Base-by-base conservation (phyloP, 2,888 invertebrate genomes). In the Sinotaia quadrata region DNA sequence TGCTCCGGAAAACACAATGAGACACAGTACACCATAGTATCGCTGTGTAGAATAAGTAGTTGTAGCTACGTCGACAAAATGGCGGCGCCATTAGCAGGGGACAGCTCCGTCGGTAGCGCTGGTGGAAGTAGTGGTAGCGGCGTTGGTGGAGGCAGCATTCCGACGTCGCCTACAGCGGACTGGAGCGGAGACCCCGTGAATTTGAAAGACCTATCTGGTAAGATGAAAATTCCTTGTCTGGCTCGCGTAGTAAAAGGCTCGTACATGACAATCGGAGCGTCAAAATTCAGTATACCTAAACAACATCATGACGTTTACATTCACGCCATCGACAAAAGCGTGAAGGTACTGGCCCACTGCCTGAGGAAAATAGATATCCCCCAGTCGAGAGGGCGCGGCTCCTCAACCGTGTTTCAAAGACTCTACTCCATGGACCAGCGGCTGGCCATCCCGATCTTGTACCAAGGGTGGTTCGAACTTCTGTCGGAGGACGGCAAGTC, bases 171-270 rank as follows among this genome's bases (percentile, higher is more conserved):
- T 3, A 27, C 54, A 0, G 78, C 80, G 56, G 79, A 79, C 57
- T 88, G 87, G 88, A 75, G 78, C 4, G 80, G 82, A 7, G 81
- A 84, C 15, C 74, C 80, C 1, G 80, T 86, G 24, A 77, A 76
- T 27, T 77, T 89, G 52, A 86, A 85, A 75, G 88, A 89, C 34
- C 87, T 89, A 70, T 68, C 84, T 81, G 93, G 93, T 87, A 91
- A 93, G 52, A 91, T 93, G 68, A 93, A 94, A 88, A 94, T 89
- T 71, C 97, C 97, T 18, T 93, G 93, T 80, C 93, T 96, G 79
- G 94, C 95, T 69, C 95, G 95, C 89, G 94, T 97, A 85, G 94
- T 95, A 82, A 96, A 96, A 89, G 97, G 97, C 75, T 96, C 96
- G 88, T 97, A 96, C 90, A 93, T 94, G 77, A 94, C 94, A 68